phyloP scores from a whole-genome alignment of 2,113 vertebrate species.

The Hemiprocne comata region DNA sequence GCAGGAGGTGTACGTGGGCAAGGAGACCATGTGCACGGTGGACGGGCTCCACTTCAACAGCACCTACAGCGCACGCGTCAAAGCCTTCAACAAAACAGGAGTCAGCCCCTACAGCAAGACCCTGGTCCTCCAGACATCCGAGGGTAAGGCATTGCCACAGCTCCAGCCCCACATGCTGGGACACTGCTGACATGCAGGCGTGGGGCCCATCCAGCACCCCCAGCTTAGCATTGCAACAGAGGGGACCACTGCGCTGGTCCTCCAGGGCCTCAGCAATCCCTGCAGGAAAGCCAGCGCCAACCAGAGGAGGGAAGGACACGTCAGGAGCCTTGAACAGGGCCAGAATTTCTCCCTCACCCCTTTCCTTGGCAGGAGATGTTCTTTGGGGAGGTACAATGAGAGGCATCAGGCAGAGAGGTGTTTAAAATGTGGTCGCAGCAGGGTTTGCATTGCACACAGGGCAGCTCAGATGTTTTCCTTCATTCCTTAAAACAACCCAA shows the following conservation, averaged over 20 bases:
- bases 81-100: slow-evolving; percentile 95
- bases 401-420: not conserved
- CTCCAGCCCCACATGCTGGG: slow-evolving; percentile 3
- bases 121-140: slow-evolving; percentile 94
- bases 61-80: slow-evolving; percentile 93
- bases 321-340: not conserved
- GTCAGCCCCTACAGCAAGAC: slow-evolving; percentile 99
- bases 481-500: not conserved
- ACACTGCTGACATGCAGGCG: not conserved
- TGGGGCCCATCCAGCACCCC: slow-evolving; percentile 13
- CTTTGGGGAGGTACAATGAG: not conserved
- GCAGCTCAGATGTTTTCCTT: not conserved
- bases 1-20: slow-evolving; percentile 97
- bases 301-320: not conserved
- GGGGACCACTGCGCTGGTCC: slow-evolving; percentile 13
- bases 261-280: not conserved
- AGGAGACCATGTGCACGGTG: slow-evolving; percentile 98
- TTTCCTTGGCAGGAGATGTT: not conserved
- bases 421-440: not conserved
- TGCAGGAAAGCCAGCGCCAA: not conserved
- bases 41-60: slow-evolving; percentile 99
- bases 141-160: slow-evolving; percentile 83
- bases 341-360: not conserved
- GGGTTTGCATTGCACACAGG: not conserved
- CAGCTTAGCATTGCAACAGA: not conserved